phyloP scores from a whole-genome alignment of 2,888 invertebrate genomes.

The Hedya salicella region DNA sequence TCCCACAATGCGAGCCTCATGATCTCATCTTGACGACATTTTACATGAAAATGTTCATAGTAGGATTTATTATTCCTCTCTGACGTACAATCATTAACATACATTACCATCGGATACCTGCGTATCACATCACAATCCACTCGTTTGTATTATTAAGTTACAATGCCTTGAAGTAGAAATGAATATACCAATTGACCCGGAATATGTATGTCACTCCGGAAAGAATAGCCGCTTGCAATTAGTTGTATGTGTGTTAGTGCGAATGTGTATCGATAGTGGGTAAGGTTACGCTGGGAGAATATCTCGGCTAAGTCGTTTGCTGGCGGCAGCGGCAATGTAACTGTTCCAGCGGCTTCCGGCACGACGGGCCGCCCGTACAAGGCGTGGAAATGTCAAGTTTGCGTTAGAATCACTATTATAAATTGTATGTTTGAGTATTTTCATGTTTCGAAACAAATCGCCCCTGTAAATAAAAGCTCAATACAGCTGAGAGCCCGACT shows the following conservation, averaged over 20 bases:
- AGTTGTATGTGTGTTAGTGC: slow-evolving; percentile 19
- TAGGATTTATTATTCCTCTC: neutral
- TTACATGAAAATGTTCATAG: no score
- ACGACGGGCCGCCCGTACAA: slow-evolving; percentile 41
- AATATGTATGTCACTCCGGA: slow-evolving; percentile 28
- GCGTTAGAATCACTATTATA: slow-evolving; percentile 30
- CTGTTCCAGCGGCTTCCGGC: slow-evolving; percentile 66
- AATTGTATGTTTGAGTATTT: slow-evolving; percentile 20
- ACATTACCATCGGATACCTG: neutral
- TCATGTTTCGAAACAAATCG: slow-evolving; percentile 11
- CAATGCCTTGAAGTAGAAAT: neutral
- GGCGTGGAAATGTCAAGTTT: slow-evolving; percentile 49
- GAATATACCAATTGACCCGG: slow-evolving; percentile 26
- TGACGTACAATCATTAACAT: neutral
- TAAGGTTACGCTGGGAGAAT: slow-evolving; percentile 68
- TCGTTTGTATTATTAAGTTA: neutral
- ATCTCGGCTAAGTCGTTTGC: slow-evolving; percentile 66
- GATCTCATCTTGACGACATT: no score
- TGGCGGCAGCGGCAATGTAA: slow-evolving; percentile 66
- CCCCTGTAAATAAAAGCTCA: neutral
- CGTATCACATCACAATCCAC: neutral
- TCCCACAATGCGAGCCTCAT: no score
- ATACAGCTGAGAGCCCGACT: neutral
- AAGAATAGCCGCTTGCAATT: slow-evolving; percentile 34
- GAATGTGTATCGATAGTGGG: slow-evolving; percentile 32